Base-by-base conservation (phyloP, 2,888 invertebrate genomes). In the Brenthis ino region DNA sequence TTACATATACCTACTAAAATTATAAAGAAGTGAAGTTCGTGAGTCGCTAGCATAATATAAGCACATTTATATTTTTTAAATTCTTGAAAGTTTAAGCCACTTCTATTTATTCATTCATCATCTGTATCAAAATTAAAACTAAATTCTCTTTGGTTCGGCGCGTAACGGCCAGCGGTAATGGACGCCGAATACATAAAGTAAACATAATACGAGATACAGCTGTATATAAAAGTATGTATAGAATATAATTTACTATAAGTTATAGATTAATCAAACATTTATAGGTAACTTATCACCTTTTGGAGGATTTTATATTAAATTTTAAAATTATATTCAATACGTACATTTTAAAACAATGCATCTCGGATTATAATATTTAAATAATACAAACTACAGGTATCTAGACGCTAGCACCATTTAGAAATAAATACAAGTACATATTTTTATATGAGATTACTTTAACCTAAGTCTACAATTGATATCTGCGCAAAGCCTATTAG, bases 401-500 rank as follows among this genome's bases (percentile, higher is more conserved):
- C 50, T 53, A 57, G 51, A 48, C 37, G 63, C 67, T 73, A 73
- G 73, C 73, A 73, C 73, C 73, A 71, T 71, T 71, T 67, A 64
- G 43, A 69, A 67, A 68, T 24, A 65, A 71, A 69, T 64, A 69
- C 48, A 72, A 64, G 70, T 65, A 71, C 65, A 71, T 55, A 64
- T 24, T 33, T 50, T n/a, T n/a, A 53, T n/a, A 64, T 67, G 57
- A 69, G 66, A 55, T 65, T 56, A 50, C 33, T 56, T 67, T 66
- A 68, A 57, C 55, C 57, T 65, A 56, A 57, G n/a, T 74, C 73
- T 2, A 96, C 95, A 83, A 98, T 96, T 74, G 98, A 98, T 85
- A 99, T 97, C 93, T 99, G 99, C 82, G 99, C 99, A 92, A 97
- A 99, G 76, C 99, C 99, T 86, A 98, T 96, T 75, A 99, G 93